Evolutionary conservation across 1,140 invertebrate species (phyloP).

Genomic region (Trinorchestia longiramus): DNA sequence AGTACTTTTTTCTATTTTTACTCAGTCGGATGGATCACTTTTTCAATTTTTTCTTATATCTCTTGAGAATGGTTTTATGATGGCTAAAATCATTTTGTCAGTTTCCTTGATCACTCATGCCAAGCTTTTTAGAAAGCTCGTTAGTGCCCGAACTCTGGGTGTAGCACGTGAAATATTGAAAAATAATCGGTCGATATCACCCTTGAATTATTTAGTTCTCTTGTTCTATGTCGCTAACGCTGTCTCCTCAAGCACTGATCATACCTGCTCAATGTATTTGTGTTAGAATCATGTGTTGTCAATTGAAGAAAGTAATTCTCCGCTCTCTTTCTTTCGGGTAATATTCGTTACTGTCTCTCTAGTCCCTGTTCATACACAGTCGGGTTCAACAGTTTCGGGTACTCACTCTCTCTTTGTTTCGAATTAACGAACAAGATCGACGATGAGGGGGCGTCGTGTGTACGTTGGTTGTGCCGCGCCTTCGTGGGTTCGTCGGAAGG

Average conservation of each 20-base stretch:
- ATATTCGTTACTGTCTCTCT: not conserved
- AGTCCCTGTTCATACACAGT: not conserved
- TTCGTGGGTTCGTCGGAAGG: constrained; percentile 27
- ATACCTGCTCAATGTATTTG: not conserved
- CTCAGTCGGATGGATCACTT: too few species aligned
- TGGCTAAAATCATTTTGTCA: too few species aligned
- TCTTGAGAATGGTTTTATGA: too few species aligned
- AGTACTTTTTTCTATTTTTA: too few species aligned
- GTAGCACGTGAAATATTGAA: too few species aligned
- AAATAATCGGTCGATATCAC: not conserved
- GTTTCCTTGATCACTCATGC: too few species aligned
- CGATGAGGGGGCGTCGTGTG: not conserved
- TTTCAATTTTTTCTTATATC: too few species aligned
- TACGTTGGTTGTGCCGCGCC: not conserved
- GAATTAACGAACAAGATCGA: constrained; percentile 44
- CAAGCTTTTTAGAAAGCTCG: too few species aligned
- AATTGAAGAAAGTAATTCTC: not conserved
- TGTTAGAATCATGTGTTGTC: not conserved
- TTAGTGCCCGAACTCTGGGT: too few species aligned
- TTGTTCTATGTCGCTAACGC: not conserved
- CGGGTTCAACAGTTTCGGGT: not conserved
- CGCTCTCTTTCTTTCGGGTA: not conserved
- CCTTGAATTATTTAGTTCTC: not conserved
- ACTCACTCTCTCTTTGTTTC: constrained; percentile 34
- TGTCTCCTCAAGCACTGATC: not conserved